Percentiles rank a stretch among this genome's conserved stretches.
phyloP scores from a whole-genome alignment of 1,140 invertebrate species.

The Heterodera carotae region DNA sequence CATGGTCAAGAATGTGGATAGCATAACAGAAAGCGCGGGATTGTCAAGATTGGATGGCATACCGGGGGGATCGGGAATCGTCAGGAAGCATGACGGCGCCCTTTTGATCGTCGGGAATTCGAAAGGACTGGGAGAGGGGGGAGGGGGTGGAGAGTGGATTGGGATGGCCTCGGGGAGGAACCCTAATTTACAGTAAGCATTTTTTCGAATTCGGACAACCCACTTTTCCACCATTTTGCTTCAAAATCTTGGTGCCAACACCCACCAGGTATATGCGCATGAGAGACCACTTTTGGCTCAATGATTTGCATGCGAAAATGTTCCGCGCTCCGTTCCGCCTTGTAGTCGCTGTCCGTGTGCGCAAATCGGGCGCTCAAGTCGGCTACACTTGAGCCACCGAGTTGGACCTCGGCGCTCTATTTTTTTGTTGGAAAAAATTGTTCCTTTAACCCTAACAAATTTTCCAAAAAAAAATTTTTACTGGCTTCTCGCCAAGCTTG shows the following conservation, averaged over 20 bases:
- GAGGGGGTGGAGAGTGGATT: no score
- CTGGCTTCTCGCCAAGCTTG: conserved; percentile 46
- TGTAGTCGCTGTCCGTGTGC: conserved; percentile 58
- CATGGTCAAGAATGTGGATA: no score
- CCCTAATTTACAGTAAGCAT: no score
- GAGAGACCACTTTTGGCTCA: conserved; percentile 59
- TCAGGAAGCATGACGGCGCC: no score
- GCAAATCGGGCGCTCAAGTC: conserved; percentile 49
- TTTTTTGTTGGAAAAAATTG: conserved; percentile 6
- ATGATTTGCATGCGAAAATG: conserved; percentile 64
- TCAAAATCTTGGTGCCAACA: no score
- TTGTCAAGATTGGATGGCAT: no score
- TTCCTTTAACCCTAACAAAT: neutral
- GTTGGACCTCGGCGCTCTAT: conserved; percentile 43
- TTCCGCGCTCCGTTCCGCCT: conserved; percentile 54
- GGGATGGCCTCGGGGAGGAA: no score
- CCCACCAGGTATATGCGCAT: conserved; percentile 45
- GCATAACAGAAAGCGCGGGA: no score
- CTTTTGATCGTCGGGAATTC: no score
- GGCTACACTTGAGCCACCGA: conserved; percentile 39
- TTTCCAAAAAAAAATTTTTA: conserved; percentile 27
- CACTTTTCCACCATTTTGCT: neutral
- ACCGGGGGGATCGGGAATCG: no score
- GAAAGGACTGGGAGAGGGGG: no score
- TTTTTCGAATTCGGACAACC: no score